Evolutionary conservation across 92 coral and sea anemone species (phyloP).

Genomic region (Scolanthus callimorphus): DNA sequence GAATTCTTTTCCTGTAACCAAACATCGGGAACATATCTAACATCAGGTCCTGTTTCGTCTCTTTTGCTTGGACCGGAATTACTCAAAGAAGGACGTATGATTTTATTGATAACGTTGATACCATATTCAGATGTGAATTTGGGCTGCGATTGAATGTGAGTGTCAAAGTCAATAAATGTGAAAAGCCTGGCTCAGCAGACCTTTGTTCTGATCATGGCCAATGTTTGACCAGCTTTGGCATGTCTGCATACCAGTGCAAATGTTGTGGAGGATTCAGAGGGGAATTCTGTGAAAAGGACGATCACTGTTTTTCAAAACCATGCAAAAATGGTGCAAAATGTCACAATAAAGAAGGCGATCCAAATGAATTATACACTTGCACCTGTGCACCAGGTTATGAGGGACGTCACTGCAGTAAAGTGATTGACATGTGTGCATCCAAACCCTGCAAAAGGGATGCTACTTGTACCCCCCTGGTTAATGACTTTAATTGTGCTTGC

Average conservation of each 20-base stretch:
- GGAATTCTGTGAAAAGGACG: constrained; percentile 80
- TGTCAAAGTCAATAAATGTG: constrained; percentile 77
- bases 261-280: constrained; percentile 98
- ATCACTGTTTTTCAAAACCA: constrained; percentile 87
- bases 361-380: constrained; percentile 56
- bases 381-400: constrained; percentile 82
- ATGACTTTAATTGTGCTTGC: constrained; percentile 79
- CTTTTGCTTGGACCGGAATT: constrained; percentile 50
- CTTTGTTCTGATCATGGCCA: constrained; percentile 81
- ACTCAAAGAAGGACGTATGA: constrained; percentile 70
- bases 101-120: constrained; percentile 86
- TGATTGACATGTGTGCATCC: constrained; percentile 83
- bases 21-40: constrained; percentile 74
- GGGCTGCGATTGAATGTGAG: constrained; percentile 98
- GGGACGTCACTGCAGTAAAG: constrained; percentile 79
- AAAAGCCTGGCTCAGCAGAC: constrained; percentile 39
- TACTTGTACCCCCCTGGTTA: constrained; percentile 68
- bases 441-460: constrained; percentile 83
- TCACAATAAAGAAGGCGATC: constrained; percentile 59
- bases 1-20: constrained; percentile 79
- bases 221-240: constrained; percentile 77
- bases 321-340: constrained; percentile 85
- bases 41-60: constrained; percentile 30
- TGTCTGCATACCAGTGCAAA: constrained; percentile 69
- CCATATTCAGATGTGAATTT: constrained; percentile 91